Base-by-base conservation (phyloP, 1,140 invertebrate species). In the Camponotus vicinus region DNA sequence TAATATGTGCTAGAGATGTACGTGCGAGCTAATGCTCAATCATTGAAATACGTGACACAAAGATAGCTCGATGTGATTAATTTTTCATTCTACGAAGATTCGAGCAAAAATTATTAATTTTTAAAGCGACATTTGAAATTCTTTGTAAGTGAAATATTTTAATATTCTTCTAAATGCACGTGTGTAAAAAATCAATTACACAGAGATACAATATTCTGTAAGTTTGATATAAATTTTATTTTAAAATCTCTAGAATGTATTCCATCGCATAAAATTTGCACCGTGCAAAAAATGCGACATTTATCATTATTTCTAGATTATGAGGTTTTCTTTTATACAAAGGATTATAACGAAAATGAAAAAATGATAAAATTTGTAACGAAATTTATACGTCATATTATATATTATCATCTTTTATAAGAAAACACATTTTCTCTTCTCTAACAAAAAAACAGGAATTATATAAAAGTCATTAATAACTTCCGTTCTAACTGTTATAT, bases 301-400 rank as follows among this genome's bases (percentile, higher is more conserved):
- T 78, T 52, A 34, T 34, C n/a, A 69, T 69, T 40, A 80, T 70
- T 15, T 5, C 27, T n/a, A 21, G 13, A 55, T 80, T 40, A 40
- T 40, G 6, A 40, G 0, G 37, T 6, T 40, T 40, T 40, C 37
- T 27, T 27, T 21, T 21, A 21, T 27, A 27, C 1, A 27, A 27
- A 27, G 27, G 27, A 27, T 27, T 27, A 27, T 27, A 40, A 40
- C 0, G 37, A 40, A 40, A 40, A 40, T 3, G 9, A 11, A 27
- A 78, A 78, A 15, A 49, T 66, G 32, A 76, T 42, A 7, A 61
- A 76, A 32, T 76, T 77, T 32, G 6, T 8, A 69, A 37, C n/a
- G 1, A 27, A 49, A 37, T 69, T 79, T 69, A n/a, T 64, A 49
- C 13, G 21, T 49, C 40, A 18, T 32, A 13, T 75, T 75, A 75